Evolutionary conservation across 1,140 invertebrate genomes (phyloP), one percentile per base, ranked within the genome.

Genomic region (Microvelia longipes): DNA sequence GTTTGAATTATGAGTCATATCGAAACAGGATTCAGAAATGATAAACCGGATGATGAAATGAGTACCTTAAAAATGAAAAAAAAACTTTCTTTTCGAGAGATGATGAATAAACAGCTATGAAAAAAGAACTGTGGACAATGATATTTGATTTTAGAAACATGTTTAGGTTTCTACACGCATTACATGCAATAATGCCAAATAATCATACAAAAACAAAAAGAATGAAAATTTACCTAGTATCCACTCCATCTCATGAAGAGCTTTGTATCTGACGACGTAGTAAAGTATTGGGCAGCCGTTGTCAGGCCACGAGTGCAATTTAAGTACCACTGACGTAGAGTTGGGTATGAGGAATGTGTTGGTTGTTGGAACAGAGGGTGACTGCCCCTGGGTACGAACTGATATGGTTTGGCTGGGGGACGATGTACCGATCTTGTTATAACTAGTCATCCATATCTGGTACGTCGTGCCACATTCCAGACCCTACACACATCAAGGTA

Each of bases 281-380:
- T 86, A 87, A 13, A 85, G 77, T 29, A 94, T 85, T 0, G 90
- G 87, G 76, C 91, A 93, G 1, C 89, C 90, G 65, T 89, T 89
- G 73, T 89, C 87, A 1, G 87, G 86, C 90, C 91, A 93, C 1
- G 87, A 83, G 72, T 86, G 85, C 5, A 93, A 79, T 61, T 88
- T 83, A 0, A 93, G 80, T 1, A 86, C 78, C 1, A 91, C 83
- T 11, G 86, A 87, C 0, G 90, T 91, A 1, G 88, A 88, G 74
- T 88, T 88, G 0, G 87, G 85, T 1, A 80, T 80, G 50, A 91
- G 79, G 15, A 91, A 83, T 63, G 84, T 81, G 0, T 84, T 82
- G 0, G 85, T 80, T 0, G 85, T 78, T 1, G 88, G 88, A 67
- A 88, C 82, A 1, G 88, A 86, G 0, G 89, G 89, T 26, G 85